Percentiles rank a stretch among this genome's conserved stretches.
These are phyloP conservation scores for Pituophis catenifer DNA, from an alignment of 2,113 vertebrate genomes.

Conservation along the genomic window DNA sequence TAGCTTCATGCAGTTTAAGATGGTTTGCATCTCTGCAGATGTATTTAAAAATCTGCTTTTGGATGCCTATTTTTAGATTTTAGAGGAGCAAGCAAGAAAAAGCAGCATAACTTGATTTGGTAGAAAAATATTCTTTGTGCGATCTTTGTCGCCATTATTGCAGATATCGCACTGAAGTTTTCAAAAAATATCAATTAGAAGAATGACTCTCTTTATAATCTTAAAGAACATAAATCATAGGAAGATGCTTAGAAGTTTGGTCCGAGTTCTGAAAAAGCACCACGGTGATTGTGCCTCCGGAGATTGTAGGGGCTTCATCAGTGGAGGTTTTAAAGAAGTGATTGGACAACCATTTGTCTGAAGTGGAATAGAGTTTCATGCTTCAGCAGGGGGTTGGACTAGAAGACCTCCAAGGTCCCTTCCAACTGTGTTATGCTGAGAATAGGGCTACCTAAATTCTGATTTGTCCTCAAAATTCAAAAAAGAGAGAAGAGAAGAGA, in stretches of 20 bases:
- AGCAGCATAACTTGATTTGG: background rate
- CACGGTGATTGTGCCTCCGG: too few relatives aligned
- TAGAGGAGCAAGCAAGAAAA: background rate
- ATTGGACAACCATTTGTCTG: too few relatives aligned
- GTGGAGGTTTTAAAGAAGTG: too few relatives aligned
- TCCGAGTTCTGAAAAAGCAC: background rate
- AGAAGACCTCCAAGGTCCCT: background rate
- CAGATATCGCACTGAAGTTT: too few relatives aligned
- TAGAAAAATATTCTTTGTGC: background rate
- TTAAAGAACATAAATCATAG: background rate
- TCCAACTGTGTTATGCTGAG: background rate
- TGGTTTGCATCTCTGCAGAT: background rate
- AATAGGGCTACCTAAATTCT: background rate
- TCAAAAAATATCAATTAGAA: background rate
- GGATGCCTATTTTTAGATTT: background rate
- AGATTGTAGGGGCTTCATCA: too few relatives aligned
- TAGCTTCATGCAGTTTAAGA: background rate
- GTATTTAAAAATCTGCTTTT: background rate
- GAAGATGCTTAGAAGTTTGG: too few relatives aligned
- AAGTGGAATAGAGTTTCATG: too few relatives aligned
- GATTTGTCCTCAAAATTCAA: background rate
- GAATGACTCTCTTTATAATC: too few relatives aligned
- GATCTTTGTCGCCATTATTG: fast-evolving
- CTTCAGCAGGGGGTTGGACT: background rate
- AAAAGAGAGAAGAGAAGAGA: too few relatives aligned